Conservation (phyloP, 2,797 vertebrate species). For the Holocentrus rufus region DNA sequence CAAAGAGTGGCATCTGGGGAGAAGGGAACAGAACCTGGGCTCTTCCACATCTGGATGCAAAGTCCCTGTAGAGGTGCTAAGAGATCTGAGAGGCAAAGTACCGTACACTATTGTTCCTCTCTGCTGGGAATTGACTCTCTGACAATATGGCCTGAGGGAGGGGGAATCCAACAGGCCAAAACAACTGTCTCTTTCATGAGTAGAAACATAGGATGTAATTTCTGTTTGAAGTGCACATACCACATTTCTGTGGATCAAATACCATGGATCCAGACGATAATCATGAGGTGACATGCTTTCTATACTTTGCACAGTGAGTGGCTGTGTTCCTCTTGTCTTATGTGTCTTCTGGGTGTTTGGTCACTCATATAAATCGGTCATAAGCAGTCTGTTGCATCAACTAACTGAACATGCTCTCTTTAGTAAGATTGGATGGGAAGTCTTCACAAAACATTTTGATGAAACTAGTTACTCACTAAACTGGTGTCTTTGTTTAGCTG, state of each 20-base stretch:
- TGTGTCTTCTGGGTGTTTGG: too few species aligned
- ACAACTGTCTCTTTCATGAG: conserved; percentile 34
- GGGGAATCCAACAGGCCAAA: conserved; percentile 20
- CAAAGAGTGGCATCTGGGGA: conserved; percentile 17
- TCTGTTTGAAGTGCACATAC: conserved; percentile 15
- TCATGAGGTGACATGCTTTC: not conserved
- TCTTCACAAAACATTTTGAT: too few species aligned
- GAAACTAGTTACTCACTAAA: too few species aligned
- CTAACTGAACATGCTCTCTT: too few species aligned
- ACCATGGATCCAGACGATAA: not conserved
- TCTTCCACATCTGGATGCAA: conserved; percentile 22
- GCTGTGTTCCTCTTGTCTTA: not conserved
- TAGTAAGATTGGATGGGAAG: too few species aligned
- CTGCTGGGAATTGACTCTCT: conserved; percentile 25
- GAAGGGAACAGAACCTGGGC: conserved; percentile 7
- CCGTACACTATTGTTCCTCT: conserved; percentile 22
- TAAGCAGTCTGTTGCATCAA: too few species aligned
- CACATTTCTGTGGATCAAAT: not conserved
- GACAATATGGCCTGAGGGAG: conserved; percentile 29
- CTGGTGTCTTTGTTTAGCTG: too few species aligned
- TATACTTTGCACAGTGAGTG: not conserved
- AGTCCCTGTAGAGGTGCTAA: conserved; percentile 16
- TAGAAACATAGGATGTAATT: conserved; percentile 12
- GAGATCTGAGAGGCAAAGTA: conserved; percentile 19
- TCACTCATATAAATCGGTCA: too few species aligned